A percentile compares a stretch with the other conserved stretches of the same genome.
phyloP scores from a whole-genome alignment of 2,797 vertebrate genomes.

The Lates japonicus region DNA sequence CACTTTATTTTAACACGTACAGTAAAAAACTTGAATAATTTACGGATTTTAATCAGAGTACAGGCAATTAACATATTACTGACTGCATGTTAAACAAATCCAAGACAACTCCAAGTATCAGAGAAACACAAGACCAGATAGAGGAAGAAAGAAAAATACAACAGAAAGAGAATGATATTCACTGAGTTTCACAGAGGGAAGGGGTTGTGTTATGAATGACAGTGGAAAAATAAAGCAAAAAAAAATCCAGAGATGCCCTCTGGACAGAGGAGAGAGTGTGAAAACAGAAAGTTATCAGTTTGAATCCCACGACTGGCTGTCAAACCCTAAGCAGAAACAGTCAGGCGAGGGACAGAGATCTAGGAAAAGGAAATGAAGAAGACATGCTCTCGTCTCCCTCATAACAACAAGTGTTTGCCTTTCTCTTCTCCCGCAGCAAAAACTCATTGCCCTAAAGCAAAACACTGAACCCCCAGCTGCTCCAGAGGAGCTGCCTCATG shows the following conservation, averaged over 20 bases:
- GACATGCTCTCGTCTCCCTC: constrained; percentile 8
- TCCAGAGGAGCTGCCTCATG: constrained; percentile 39
- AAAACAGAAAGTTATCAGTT: constrained; percentile 12
- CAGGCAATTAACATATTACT: not conserved
- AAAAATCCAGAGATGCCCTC: not conserved
- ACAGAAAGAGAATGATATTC: not conserved
- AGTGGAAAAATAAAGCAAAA: not conserved
- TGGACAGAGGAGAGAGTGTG: constrained; percentile 2
- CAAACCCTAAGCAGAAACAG: constrained; percentile 11
- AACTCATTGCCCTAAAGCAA: constrained; percentile 35
- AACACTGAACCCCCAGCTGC: constrained; percentile 15
- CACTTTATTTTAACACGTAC: not conserved
- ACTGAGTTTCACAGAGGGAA: not conserved
- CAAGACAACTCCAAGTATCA: not conserved
- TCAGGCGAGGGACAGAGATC: constrained; percentile 19
- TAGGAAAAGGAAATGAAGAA: constrained; percentile 38
- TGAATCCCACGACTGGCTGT: constrained; percentile 5
- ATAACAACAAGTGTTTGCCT: not conserved
- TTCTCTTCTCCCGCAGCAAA: constrained; percentile 32
- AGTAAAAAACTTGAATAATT: not conserved
- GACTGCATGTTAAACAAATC: not conserved
- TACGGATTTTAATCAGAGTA: not conserved
- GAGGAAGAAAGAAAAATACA: not conserved
- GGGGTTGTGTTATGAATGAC: not conserved
- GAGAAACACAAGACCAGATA: not conserved